Percentiles rank a stretch among this genome's conserved stretches.
Conservation (phyloP, 2,888 invertebrate genomes). For the Drosophila phalerata region DNA sequence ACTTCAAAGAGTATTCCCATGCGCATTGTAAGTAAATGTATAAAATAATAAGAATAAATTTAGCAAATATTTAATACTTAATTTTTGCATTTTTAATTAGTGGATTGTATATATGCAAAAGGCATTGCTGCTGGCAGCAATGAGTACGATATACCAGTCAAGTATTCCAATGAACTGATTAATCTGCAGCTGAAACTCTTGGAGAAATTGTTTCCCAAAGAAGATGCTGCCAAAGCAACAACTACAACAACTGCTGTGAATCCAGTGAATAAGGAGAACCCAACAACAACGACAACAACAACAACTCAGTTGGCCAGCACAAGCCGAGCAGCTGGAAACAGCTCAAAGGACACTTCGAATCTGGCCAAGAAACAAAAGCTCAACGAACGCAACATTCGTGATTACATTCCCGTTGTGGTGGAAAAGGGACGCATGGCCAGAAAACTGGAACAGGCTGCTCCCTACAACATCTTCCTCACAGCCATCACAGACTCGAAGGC, state of each 20-base stretch:
- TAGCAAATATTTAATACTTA: too few relatives aligned
- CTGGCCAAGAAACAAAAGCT: constrained; percentile 83
- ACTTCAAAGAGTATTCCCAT: constrained; percentile 93
- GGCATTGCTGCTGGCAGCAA: constrained; percentile 81
- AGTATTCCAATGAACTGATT: constrained; percentile 87
- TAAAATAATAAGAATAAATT: neutral
- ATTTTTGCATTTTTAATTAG: constrained; percentile 84
- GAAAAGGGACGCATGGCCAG: constrained; percentile 88
- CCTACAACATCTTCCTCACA: constrained; percentile 92
- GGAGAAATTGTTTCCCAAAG: constrained; percentile 79
- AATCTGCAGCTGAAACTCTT: constrained; percentile 88
- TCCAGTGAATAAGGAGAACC: neutral
- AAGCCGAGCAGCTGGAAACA: constrained; percentile 19
- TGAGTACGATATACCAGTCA: constrained; percentile 87
- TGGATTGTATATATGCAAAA: constrained; percentile 88
- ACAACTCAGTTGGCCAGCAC: constrained; percentile 34
- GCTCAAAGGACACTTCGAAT: constrained; percentile 64
- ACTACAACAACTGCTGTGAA: constrained; percentile 3
- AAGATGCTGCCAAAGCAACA: neutral
- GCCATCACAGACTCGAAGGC: constrained; percentile 88
- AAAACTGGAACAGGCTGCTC: constrained; percentile 89
- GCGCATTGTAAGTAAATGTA: constrained; percentile 89
- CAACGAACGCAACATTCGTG: constrained; percentile 78
- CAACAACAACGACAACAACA: too few relatives aligned
- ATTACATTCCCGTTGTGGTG: constrained; percentile 87